Evolutionary conservation across 2,113 vertebrate genomes (phyloP), one percentile per base, ranked within the genome.

Genomic region (Mus musculus): DNA sequence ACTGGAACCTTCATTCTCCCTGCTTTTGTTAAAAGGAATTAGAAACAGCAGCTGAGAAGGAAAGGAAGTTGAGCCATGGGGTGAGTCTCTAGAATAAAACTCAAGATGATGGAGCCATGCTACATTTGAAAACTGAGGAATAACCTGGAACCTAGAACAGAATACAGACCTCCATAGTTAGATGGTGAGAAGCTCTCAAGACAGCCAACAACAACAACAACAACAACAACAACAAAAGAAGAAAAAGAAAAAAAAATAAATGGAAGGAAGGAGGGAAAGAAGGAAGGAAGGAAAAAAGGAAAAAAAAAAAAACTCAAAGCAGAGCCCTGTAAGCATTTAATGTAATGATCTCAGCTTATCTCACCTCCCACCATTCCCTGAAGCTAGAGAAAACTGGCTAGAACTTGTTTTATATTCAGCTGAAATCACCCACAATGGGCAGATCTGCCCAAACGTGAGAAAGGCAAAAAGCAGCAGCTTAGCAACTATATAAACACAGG

Each of bases 341-440:
- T 36, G 22, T 56, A 54, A 20, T 96, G 46, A 52, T 46, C 65
- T 59, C 76, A 89, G 49, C 71, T 90, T 63, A 42, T 39, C 65
- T 59, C 87, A 73, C 87, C 87, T 90, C 49, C 76, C 24, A 49
- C 77, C 81, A 80, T 30, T 49, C 56, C 65, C 71, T 80, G 3
- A 9, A 76, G 28, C 26, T 81, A 16, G n/a, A 89, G 67, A 89
- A 91, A 86, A 89, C 16, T 36, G n/a, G 33, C 33, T 69, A 67
- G n/a, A 92, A 82, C 52, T 61, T 88, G n/a, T 30, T 88, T 90
- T 59, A 88, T 46, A 91, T 30, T 88, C 67, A 93, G 24, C 3
- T 52, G 52, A 91, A 76, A 94, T 54, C 63, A 80, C 76, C 80
- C 30, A 86, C 90, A 77, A 20, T 42, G n/a, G 67, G 30, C 59